These are phyloP conservation scores for Myanophis thanlyinensis DNA, from an alignment of 2,113 vertebrate genomes.

Conservation along the genomic window DNA sequence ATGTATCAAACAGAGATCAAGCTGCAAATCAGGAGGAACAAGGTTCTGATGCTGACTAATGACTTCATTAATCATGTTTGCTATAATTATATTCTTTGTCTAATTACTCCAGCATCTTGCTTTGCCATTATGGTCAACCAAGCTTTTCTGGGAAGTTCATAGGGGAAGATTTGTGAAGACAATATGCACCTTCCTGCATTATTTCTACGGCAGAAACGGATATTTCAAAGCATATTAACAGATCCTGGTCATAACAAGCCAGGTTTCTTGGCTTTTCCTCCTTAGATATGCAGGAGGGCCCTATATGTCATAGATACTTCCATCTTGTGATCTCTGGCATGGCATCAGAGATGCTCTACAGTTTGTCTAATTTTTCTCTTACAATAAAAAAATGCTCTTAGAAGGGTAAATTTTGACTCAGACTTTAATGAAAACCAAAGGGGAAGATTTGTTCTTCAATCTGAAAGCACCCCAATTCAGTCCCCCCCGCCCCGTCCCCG, in stretches of 20 bases:
- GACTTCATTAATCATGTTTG: neutral
- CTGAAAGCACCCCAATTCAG: neutral
- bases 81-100: neutral
- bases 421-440: neutral
- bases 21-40: neutral
- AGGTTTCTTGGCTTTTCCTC: neutral
- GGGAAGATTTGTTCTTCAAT: neutral
- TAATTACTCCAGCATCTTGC: neutral
- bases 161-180: neutral
- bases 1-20: neutral
- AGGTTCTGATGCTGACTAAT: neutral
- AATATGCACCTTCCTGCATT: neutral
- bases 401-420: neutral
- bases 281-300: neutral
- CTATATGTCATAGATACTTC: neutral
- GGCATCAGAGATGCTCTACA: neutral
- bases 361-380: neutral
- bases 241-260: neutral
- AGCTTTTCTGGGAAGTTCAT: neutral
- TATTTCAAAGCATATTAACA: neutral
- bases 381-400: neutral
- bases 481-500: fast-evolving
- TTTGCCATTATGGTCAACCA: neutral
- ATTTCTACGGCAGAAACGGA: neutral
- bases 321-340: neutral